Conservation (phyloP, 2,113 vertebrate species). For the Oncorhynchus clarkii region DNA sequence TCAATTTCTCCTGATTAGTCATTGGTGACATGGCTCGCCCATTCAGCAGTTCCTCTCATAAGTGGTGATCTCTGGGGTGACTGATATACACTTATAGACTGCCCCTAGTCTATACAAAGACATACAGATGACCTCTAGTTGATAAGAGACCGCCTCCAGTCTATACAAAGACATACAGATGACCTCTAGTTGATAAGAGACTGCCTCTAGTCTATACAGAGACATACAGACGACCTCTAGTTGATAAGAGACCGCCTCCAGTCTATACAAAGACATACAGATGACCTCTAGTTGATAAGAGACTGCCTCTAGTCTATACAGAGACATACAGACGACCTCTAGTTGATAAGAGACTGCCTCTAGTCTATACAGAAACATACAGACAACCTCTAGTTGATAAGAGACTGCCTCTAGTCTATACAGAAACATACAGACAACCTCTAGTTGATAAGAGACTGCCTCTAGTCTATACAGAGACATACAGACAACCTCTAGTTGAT, state of each 20-base stretch:
- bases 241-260: too few species aligned
- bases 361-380: too few species aligned
- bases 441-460: neutral
- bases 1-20: constrained; percentile 6
- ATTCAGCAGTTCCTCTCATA: constrained; percentile 3
- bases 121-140: too few species aligned
- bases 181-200: neutral
- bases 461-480: neutral
- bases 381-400: too few species aligned
- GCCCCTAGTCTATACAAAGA: neutral
- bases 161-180: neutral
- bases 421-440: neutral
- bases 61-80: neutral
- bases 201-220: neutral
- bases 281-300: too few species aligned
- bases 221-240: too few species aligned
- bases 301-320: neutral
- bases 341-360: neutral
- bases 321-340: neutral
- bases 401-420: neutral
- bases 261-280: too few species aligned
- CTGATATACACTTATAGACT: neutral
- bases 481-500: too few species aligned
- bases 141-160: neutral
- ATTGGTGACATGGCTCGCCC: neutral